Evolutionary conservation across 2,888 invertebrate species (phyloP).

Genomic region (Limnephilus auricula): DNA sequence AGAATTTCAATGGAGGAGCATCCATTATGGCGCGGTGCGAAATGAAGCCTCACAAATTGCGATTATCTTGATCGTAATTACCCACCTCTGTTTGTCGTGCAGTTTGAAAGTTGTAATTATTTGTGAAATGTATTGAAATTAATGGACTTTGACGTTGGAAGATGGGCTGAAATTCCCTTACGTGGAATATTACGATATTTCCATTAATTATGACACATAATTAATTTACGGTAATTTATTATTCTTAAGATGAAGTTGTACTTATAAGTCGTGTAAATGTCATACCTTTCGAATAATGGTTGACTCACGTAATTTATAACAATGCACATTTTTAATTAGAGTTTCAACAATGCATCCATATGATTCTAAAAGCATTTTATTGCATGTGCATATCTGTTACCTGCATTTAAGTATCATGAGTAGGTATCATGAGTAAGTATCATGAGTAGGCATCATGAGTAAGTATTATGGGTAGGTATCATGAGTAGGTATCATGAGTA

Average conservation of each 20-base stretch:
- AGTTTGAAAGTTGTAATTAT: background rate
- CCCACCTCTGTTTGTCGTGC: background rate
- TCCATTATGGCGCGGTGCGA: background rate
- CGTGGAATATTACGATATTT: background rate
- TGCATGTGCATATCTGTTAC: background rate
- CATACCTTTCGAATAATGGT: background rate
- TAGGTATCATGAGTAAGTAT: background rate
- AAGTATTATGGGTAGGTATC: too few relatives aligned
- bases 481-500: too few relatives aligned
- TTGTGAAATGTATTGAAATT: background rate
- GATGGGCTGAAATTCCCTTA: background rate
- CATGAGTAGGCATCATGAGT: too few relatives aligned
- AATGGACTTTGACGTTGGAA: background rate
- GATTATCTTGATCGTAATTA: constrained; percentile 12
- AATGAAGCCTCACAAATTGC: constrained; percentile 16
- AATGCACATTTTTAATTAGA: background rate
- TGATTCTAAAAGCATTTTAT: background rate
- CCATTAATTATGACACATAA: background rate
- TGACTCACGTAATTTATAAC: background rate
- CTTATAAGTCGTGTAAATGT: background rate
- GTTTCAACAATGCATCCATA: background rate
- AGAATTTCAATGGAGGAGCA: constrained; percentile 5
- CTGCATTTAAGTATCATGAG: background rate
- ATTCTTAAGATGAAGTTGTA: background rate
- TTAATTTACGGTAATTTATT: background rate